Base-by-base conservation (phyloP, 2,797 vertebrate species). In the Manis crassicaudata region DNA sequence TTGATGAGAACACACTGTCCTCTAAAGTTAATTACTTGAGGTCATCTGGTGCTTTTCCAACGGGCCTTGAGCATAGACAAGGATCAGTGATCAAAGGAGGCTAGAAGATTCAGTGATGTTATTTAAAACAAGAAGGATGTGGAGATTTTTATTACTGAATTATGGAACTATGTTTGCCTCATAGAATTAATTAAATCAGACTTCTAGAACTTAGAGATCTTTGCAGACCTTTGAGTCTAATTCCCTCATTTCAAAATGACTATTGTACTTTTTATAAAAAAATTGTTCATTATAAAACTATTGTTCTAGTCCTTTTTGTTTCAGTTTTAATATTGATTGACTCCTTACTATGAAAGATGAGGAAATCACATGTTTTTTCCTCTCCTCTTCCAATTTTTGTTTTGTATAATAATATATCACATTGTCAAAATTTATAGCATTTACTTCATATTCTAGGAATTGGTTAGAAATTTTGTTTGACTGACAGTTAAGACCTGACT, bases 1-100 rank as follows among this genome's bases (percentile, higher is more conserved):
- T 84, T 93, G 46, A 81, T 95, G 83, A 90, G 70, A 70, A 84
- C 37, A 92, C 29, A 82, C 14, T 89, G 58, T 92, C n/a, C 13
- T 75, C 25, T 84, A 77, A 90, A 9, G 77, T 96, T 92, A 88
- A 93, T 92, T 92, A 85, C 85, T 83, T 92, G 88, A 95, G 88
- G 81, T 94, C 63, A 56, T 79, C n/a, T 93, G 88, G 86, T 94
- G 35, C 37, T 80, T 96, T 88, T 90, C 54, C 68, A 91, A 35
- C 13, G 27, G 76, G 23, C 43, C 68, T 92, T 90, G 43, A 84
- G 37, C 52, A 43, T 46, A 94, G 40, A 90, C 68, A 97, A 87
- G 95, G 84, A 85, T 90, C 87, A 95, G 29, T 52, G 56, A 96
- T 96, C 85, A 96, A 92, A 87, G 25, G 29, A 92, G 76, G 35